phyloP scores from a whole-genome alignment of 2,113 vertebrate species.

The Ctenodactylus gundi region DNA sequence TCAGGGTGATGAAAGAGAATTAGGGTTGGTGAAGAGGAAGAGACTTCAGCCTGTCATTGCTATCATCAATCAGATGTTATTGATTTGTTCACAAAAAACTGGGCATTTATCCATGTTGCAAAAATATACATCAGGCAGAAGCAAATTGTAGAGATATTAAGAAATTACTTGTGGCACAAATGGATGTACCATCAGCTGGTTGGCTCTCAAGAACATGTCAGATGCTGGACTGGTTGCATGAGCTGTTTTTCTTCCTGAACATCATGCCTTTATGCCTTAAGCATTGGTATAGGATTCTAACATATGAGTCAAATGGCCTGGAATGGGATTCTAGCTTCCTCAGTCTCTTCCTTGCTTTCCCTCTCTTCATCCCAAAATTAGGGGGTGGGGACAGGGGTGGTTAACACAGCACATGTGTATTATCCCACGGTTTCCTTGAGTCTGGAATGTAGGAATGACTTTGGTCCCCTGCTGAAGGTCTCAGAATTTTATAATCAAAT shows the following conservation, averaged over 20 bases:
- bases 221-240: background rate
- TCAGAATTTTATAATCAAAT: background rate
- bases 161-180: background rate
- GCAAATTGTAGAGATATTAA: background rate
- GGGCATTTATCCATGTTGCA: background rate
- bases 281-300: background rate
- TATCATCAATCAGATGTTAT: background rate
- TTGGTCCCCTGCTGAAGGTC: too few relatives aligned
- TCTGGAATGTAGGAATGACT: background rate
- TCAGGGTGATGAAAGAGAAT: background rate
- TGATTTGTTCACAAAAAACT: background rate
- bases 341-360: background rate
- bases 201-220: background rate
- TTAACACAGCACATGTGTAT: background rate
- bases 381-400: background rate
- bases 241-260: background rate
- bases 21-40: background rate
- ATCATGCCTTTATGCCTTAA: background rate
- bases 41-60: background rate
- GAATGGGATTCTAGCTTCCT: background rate
- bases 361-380: background rate
- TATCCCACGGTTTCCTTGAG: background rate
- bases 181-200: background rate
- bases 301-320: background rate
- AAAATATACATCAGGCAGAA: background rate